These are phyloP conservation scores for Atlantisia rogersi DNA, from an alignment of 2,113 vertebrate genomes.

Conservation along the genomic window DNA sequence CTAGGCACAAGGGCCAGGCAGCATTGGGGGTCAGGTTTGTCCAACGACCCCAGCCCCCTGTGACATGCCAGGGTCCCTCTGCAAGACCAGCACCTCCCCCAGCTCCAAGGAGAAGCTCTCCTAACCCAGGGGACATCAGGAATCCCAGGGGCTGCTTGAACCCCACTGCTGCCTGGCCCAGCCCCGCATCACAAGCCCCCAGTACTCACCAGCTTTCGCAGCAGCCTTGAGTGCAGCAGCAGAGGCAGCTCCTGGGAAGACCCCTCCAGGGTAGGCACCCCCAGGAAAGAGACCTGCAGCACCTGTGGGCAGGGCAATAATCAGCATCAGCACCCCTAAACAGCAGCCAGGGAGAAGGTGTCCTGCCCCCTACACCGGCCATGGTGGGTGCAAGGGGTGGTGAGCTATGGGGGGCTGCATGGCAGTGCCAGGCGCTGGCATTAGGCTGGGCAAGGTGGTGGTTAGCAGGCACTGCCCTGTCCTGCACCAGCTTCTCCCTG, in stretches of 20 bases:
- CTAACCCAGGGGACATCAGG: background rate
- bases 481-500: background rate
- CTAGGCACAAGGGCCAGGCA: background rate
- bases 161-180: too few species aligned
- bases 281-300: constrained; percentile 26
- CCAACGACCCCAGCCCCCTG: background rate
- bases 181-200: accelerated
- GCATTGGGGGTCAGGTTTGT: background rate
- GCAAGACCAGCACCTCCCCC: background rate
- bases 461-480: background rate
- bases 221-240: constrained; percentile 75
- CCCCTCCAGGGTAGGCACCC: constrained; percentile 40
- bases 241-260: constrained; percentile 26
- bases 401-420: accelerated
- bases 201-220: constrained; percentile 77
- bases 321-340: background rate
- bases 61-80: accelerated
- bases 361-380: accelerated
- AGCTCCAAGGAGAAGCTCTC: background rate
- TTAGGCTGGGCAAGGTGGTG: background rate
- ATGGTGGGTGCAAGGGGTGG: accelerated
- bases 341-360: accelerated
- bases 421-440: background rate
- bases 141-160: background rate
- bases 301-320: background rate